Evolutionary conservation across 2,888 invertebrate species (phyloP).

Genomic region (Andricus quercusramuli): DNA sequence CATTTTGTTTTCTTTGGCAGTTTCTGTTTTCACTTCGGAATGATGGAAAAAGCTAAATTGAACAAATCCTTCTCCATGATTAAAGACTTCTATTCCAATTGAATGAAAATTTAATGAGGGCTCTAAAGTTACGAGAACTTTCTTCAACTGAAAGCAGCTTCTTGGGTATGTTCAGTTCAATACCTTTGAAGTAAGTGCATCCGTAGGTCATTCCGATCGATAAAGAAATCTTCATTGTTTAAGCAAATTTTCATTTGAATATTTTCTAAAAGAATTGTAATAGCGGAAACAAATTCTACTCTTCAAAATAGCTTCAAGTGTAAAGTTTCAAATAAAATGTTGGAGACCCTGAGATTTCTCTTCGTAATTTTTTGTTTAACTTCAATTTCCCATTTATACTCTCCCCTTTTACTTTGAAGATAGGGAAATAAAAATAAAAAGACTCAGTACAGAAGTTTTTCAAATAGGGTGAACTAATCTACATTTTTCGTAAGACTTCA

Average conservation of each 20-base stretch:
- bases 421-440: neutral
- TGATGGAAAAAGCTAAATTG: neutral
- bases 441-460: no score
- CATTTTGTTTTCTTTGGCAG: neutral
- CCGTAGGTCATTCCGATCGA: no score
- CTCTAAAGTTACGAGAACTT: neutral
- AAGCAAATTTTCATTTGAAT: neutral
- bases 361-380: neutral
- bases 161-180: neutral
- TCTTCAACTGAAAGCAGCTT: neutral
- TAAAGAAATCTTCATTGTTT: no score
- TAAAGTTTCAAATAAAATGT: neutral
- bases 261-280: no score
- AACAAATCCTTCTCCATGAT: neutral
- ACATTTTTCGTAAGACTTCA: neutral
- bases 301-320: neutral
- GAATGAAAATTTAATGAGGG: conserved; percentile 11
- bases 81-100: neutral
- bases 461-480: no score
- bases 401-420: neutral
- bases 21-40: conserved; percentile 5
- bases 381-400: neutral
- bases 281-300: neutral
- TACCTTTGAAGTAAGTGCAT: neutral
- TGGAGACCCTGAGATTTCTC: neutral